Base-by-base conservation (phyloP, 2,888 invertebrate genomes). In the Torymus aiolomorphi region DNA sequence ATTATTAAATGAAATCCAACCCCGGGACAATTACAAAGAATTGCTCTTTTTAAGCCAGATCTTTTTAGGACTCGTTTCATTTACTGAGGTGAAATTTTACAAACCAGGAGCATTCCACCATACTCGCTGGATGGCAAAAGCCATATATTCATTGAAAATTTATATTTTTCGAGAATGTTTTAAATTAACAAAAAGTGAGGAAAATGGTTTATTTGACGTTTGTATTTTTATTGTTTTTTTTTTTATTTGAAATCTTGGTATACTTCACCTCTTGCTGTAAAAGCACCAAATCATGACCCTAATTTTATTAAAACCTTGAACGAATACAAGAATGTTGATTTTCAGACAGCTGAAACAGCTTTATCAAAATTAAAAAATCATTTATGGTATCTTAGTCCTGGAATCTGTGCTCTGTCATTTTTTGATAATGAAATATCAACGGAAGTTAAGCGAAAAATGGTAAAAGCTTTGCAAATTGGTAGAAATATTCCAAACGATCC, bases 91-190 rank as follows among this genome's bases (percentile, higher is more conserved):
- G 18, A 65, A 63, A 73, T 82, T 81, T 71, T 52, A 77, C 14
- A 52, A 65, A 51, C 83, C 84, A 56, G 86, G 86, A 59, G 83
- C 85, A 31, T 67, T 83, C 56, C 84, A 84, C 66, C 85, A 85
- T 75, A 84, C 85, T 49, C 76, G 85, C 13, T 87, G 86, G 84
- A 84, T 86, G 83, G 66, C 83, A 13, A 86, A 85, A 78, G 84
- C 82, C 1, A 84, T 85, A 62, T 86, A 85, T 71, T 79, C 74
- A 18, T 81, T 84, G 20, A 87, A 86, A 82, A 86, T 86, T 4
- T 86, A 77, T 76, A 20, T 86, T 54, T 86, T 86, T 73, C 75
- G 82, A 54, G 69, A 82, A 14, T 70, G 81, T 57, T 85, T 83
- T 67, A 52, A 80, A 42, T 52, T 86, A 12, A 82, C 82, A 10